A percentile compares a stretch with the other conserved stretches of the same genome.
Conservation (phyloP, 2,113 vertebrate genomes). For the Grammomys surdaster region DNA sequence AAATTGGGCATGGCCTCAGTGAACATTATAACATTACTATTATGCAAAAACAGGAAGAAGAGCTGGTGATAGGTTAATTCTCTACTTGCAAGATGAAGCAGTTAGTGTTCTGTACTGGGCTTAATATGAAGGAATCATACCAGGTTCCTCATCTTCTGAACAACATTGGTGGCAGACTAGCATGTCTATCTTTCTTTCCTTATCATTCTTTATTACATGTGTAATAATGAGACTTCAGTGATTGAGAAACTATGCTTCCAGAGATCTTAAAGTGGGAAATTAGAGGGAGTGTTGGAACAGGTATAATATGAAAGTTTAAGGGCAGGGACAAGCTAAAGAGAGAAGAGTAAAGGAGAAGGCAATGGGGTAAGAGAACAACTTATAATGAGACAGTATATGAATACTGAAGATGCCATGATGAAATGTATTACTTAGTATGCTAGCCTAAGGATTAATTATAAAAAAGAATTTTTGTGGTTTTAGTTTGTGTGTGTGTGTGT, state of each 20-base stretch:
- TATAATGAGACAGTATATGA: not conserved
- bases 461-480: not conserved
- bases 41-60: not conserved
- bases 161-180: not conserved
- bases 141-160: accelerated
- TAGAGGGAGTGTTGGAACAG: not conserved
- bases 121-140: not conserved
- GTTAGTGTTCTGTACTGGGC: not conserved
- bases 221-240: not conserved
- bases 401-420: not conserved
- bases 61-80: not conserved
- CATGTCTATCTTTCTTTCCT: not conserved
- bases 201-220: not conserved
- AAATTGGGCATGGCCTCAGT: not conserved
- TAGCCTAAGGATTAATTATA: not conserved
- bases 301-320: not conserved
- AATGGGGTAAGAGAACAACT: not conserved
- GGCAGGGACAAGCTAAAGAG: no score
- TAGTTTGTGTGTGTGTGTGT: not conserved
- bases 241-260: not conserved
- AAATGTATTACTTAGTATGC: not conserved
- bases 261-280: not conserved
- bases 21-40: no score
- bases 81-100: not conserved
- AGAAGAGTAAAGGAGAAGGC: not conserved